A percentile compares a stretch with the other conserved stretches of the same genome.
Conservation (phyloP, 2,888 invertebrate species). For the Noctua pronuba region DNA sequence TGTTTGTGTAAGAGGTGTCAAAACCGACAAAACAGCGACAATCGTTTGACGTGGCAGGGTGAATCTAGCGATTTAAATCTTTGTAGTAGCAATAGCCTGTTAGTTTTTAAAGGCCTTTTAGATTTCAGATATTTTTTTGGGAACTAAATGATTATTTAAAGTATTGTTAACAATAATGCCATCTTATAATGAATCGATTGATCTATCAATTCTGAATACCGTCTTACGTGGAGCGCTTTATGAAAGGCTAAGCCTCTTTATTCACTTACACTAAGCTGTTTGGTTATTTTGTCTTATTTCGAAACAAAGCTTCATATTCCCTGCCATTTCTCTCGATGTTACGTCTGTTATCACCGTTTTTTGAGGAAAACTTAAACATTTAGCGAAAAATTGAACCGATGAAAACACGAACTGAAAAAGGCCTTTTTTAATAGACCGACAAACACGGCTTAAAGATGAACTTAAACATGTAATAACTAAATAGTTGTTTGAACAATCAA, state of each 20-base stretch:
- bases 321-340: neutral
- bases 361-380: neutral
- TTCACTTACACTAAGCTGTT: neutral
- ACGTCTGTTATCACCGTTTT: neutral
- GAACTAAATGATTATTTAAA: conserved; percentile 1
- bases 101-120: conserved; percentile 2
- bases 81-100: neutral
- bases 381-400: no score
- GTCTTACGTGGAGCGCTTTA: neutral
- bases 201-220: no score
- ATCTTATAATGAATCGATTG: neutral
- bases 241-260: neutral
- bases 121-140: neutral
- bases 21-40: no score
- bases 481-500: neutral
- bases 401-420: no score
- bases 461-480: neutral
- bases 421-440: neutral
- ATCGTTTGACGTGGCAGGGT: neutral
- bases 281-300: neutral
- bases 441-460: neutral
- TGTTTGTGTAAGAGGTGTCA: no score
- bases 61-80: neutral
- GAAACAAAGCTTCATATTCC: neutral
- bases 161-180: neutral